These are phyloP conservation scores for Chalcosyrphus nemorum DNA, from an alignment of 2,888 invertebrate genomes.

Conservation along the genomic window DNA sequence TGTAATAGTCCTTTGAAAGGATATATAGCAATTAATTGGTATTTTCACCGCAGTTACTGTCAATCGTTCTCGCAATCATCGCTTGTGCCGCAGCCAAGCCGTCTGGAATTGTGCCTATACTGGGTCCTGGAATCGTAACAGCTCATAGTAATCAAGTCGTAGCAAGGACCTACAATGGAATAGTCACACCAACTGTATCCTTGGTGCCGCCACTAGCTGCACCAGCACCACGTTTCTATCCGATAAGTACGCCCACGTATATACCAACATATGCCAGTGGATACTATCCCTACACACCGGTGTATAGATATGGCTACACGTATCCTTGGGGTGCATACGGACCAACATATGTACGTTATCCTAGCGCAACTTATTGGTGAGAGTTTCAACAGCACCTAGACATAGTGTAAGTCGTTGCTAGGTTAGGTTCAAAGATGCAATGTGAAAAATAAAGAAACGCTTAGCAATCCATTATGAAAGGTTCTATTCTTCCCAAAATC, in stretches of 20 bases:
- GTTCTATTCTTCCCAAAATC: background rate
- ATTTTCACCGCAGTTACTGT: conserved; percentile 33
- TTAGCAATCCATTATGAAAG: conserved; percentile 42
- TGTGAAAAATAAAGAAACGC: conserved; percentile 56
- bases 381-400: background rate
- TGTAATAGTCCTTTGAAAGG: background rate
- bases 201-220: conserved; percentile 51
- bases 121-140: conserved; percentile 61
- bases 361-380: conserved; percentile 45
- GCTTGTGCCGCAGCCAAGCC: conserved; percentile 67
- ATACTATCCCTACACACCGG: conserved; percentile 57
- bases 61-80: conserved; percentile 53
- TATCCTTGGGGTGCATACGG: conserved; percentile 64
- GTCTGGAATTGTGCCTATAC: conserved; percentile 65
- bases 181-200: conserved; percentile 48
- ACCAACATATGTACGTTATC: conserved; percentile 55
- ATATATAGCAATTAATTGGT: background rate
- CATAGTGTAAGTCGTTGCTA: conserved; percentile 31
- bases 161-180: conserved; percentile 63
- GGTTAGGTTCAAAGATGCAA: conserved; percentile 42
- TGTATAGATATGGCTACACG: conserved; percentile 59
- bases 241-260: conserved; percentile 36
- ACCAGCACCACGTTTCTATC: conserved; percentile 53
- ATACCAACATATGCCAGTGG: conserved; percentile 48
- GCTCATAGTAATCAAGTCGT: conserved; percentile 63